Evolutionary conservation across 2,797 vertebrate species (phyloP).

Genomic region (Neoniphon sammara): DNA sequence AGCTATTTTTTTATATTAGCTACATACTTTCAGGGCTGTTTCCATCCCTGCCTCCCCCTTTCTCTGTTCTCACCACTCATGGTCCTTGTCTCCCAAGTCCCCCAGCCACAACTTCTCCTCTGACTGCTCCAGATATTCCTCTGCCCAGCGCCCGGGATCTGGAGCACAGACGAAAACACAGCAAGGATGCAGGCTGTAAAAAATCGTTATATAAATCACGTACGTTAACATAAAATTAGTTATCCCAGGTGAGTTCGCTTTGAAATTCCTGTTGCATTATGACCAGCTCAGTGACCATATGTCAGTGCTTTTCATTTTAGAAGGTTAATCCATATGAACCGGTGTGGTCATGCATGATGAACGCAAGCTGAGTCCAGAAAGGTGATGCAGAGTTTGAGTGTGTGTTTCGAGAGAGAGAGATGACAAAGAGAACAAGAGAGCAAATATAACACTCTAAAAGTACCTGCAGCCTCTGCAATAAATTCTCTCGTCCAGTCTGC

Average conservation of each 20-base stretch:
- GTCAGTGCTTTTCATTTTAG: not conserved
- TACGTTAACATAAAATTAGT: conserved; percentile 22
- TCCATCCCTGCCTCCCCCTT: not conserved
- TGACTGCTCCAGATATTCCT: conserved; percentile 97
- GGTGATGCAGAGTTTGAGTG: conserved; percentile 17
- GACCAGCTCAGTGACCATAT: conserved; percentile 4
- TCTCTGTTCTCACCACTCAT: conserved; percentile 87
- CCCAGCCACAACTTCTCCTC: conserved; percentile 98
- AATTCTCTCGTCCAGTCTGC: conserved; percentile 98
- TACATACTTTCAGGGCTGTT: conserved; percentile 20
- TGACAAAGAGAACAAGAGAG: not conserved
- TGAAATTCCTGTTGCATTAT: conserved; percentile 3
- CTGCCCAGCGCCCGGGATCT: conserved; percentile 98
- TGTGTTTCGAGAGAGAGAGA: conserved; percentile 2
- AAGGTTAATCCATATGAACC: not conserved
- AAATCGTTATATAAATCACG: not conserved
- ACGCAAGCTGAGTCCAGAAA: conserved; percentile 19
- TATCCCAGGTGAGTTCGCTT: conserved; percentile 3
- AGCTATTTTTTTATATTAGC: not conserved
- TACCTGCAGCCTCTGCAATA: conserved; percentile 95
- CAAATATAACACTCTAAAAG: conserved; percentile 39
- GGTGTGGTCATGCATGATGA: conserved; percentile 22
- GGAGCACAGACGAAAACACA: conserved; percentile 16
- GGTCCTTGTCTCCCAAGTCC: conserved; percentile 88
- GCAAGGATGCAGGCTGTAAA: conserved; percentile 14